These are phyloP conservation scores for Hippocampus guttulatus DNA, from an alignment of 2,113 vertebrate species.

Conservation along the genomic window DNA sequence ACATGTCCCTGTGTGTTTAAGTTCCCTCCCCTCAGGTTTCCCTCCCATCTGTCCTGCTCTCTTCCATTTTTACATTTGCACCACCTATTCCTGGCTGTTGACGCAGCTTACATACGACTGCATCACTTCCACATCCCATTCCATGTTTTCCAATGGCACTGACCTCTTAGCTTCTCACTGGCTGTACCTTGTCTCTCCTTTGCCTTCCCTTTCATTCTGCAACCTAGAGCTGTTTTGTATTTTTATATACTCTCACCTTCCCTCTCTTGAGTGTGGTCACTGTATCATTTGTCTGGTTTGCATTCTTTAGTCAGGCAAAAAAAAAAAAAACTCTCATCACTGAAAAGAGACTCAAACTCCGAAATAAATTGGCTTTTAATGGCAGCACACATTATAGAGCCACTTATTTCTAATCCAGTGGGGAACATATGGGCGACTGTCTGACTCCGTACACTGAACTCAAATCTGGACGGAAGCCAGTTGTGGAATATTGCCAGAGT, in stretches of 20 bases:
- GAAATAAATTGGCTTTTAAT: constrained; percentile 74
- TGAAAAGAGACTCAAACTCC: constrained; percentile 54
- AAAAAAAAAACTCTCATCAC: constrained; percentile 61
- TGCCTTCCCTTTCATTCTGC: constrained; percentile 26
- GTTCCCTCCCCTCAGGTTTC: neutral
- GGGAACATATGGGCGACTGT: constrained; percentile 68
- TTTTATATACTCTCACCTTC: neutral
- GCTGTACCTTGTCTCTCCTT: constrained; percentile 49
- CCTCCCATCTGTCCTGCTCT: constrained; percentile 3
- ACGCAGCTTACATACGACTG: constrained; percentile 44
- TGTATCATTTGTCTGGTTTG: constrained; percentile 21
- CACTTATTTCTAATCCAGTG: constrained; percentile 46
- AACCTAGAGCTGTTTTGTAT: neutral
- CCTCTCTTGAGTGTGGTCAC: constrained; percentile 13
- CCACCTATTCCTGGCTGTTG: constrained; percentile 24
- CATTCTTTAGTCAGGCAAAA: constrained; percentile 32
- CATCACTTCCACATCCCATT: constrained; percentile 61
- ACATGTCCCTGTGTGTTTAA: neutral
- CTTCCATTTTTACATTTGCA: constrained; percentile 1
- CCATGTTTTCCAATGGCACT: constrained; percentile 61
- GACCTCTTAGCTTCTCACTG: constrained; percentile 64
- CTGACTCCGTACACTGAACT: constrained; percentile 36
- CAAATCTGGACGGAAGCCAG: constrained; percentile 36
- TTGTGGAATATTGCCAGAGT: neutral
- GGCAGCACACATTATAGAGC: constrained; percentile 61